A percentile compares a stretch with the other conserved stretches of the same genome.
phyloP scores from a whole-genome alignment of 1,140 invertebrate genomes.

The Bombus turneri region DNA sequence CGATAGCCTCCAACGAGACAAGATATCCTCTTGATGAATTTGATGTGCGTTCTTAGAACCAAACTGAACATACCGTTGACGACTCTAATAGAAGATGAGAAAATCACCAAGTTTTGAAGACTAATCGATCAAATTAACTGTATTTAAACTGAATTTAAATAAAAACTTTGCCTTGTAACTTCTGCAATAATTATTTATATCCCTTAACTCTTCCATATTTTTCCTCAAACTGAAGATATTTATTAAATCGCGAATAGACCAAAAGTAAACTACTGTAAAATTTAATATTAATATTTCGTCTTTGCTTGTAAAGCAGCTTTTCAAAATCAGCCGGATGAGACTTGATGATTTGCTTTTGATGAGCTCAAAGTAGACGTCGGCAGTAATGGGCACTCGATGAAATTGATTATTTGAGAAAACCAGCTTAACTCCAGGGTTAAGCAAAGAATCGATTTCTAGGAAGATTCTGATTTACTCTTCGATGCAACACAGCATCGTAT shows the following conservation, averaged over 20 bases:
- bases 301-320: background rate
- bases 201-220: no score
- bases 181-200: no score
- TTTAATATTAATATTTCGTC: background rate
- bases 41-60: background rate
- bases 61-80: no score
- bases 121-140: background rate
- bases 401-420: background rate
- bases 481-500: background rate
- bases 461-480: background rate
- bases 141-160: background rate
- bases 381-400: no score
- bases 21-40: background rate
- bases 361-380: background rate
- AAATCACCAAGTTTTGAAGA: background rate
- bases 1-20: background rate
- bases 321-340: background rate
- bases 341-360: background rate
- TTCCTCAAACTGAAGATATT: no score
- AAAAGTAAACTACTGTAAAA: no score
- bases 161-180: background rate
- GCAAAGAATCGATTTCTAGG: slow-evolving; percentile 11
- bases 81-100: no score
- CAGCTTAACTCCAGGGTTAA: background rate
- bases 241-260: no score